Evolutionary conservation across 2,113 vertebrate genomes (phyloP), one percentile per base, ranked within the genome.

Genomic region (Progne subis): DNA sequence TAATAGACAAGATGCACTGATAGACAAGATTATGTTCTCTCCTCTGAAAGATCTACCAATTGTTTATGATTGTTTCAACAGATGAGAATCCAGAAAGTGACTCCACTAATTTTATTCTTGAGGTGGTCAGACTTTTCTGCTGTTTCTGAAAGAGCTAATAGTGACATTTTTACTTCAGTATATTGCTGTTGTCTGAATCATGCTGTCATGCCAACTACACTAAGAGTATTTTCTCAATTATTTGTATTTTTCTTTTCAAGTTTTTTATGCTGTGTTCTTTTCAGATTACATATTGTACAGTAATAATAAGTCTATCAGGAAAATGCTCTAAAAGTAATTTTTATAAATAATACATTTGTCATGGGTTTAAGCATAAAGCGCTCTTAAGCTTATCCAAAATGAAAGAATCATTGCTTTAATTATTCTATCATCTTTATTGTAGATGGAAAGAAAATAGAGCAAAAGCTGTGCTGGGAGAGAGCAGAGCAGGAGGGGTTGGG

Each of bases 301-400:
- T 68, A 67, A 60, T 77, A 67, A 47, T 77, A 82, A 86, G 47
- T 49, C n/a, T 25, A 50, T 86, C 57, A 65, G 53, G 52, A 90
- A 86, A 94, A 80, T 60, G 52, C 37, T 76, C 28, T 39, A 6
- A 13, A 84, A 89, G 53, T 89, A 3, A 11, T 91, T 89, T 91
- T 56, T 46, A 53, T 77, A 77, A 63, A 24, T 82, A 85, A 55
- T 77, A 16, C 49, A 46, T 93, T 90, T 94, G 44, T 91, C 55
- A 64, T 44, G 85, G 34, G 4, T 88, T 86, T 92, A 49, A 74
- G 60, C 67, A 46, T 60, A 80, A 94, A 95, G 57, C 28, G 14
- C 67, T 82, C 75, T 50, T 86, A 74, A 88, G 86, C 90, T 93
- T 93, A 82, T 50, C 72, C 37, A 43, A 90, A 93, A 77, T 56